Evolutionary conservation across 1,140 invertebrate species (phyloP).

Genomic region (Papilio aristodemus): DNA sequence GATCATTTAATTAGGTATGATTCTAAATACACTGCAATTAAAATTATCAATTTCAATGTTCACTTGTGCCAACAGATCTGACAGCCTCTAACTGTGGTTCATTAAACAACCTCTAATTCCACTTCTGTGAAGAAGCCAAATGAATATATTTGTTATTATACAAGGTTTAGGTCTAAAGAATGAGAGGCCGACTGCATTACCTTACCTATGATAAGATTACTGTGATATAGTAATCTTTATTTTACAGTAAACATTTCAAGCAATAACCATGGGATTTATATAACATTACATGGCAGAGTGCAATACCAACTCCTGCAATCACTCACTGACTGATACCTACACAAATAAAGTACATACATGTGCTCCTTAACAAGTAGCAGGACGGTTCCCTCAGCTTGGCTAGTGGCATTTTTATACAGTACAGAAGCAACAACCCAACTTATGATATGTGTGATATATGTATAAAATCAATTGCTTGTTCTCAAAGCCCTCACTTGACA

Average conservation of each 20-base stretch:
- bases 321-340: slow-evolving; percentile 31
- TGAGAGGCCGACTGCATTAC: not conserved
- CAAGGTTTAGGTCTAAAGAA: not conserved
- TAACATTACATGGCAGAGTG: not conserved
- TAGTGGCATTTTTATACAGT: slow-evolving; percentile 42
- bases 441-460: slow-evolving; percentile 67
- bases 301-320: slow-evolving; percentile 3
- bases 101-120: not conserved
- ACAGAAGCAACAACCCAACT: slow-evolving; percentile 54
- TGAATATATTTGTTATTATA: not conserved
- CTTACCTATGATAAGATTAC: not conserved
- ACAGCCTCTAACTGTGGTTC: no score
- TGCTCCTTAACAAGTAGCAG: slow-evolving; percentile 61
- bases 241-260: not conserved
- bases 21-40: no score
- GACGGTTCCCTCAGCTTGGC: slow-evolving; percentile 66
- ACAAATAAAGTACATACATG: slow-evolving; percentile 42
- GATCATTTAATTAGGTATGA: no score
- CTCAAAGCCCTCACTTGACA: not conserved
- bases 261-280: not conserved
- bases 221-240: not conserved
- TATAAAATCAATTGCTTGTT: slow-evolving; percentile 18
- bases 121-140: not conserved
- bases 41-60: not conserved
- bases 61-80: not conserved